A percentile compares a stretch with the other conserved stretches of the same genome.
Conservation (phyloP, 2,113 vertebrate species). For the Saguinus imperator region DNA sequence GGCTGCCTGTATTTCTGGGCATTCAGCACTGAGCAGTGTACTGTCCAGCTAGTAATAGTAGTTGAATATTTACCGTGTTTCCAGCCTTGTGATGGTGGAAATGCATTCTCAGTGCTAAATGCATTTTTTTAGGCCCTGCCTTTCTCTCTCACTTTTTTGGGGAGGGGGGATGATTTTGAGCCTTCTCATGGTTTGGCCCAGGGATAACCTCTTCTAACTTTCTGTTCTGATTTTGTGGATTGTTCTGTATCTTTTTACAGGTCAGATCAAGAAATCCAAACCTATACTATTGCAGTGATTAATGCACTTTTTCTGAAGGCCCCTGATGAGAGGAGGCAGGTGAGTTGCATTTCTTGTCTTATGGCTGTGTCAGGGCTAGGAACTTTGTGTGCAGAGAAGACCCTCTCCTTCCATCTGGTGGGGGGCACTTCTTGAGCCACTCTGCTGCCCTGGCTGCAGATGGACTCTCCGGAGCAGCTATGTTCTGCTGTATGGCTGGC, state of each 20-base stretch:
- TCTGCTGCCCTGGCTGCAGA: not conserved
- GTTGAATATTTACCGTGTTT: not conserved
- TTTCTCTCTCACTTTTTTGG: not conserved
- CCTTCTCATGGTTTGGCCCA: not conserved
- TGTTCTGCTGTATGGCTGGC: too few relatives aligned
- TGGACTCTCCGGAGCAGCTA: not conserved
- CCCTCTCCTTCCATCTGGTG: not conserved
- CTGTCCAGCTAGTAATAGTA: not conserved
- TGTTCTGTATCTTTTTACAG: slow-evolving; percentile 81
- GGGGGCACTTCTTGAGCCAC: not conserved
- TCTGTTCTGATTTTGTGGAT: not conserved
- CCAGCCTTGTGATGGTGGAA: not conserved
- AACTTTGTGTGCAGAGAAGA: fast-evolving
- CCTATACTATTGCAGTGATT: slow-evolving; percentile 97
- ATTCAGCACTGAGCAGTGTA: too few relatives aligned
- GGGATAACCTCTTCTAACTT: not conserved
- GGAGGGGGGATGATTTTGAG: not conserved
- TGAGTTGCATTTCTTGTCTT: slow-evolving; percentile 74
- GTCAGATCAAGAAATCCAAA: slow-evolving; percentile 98
- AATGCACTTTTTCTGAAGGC: slow-evolving; percentile 99
- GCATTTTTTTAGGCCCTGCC: not conserved
- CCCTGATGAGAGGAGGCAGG: slow-evolving; percentile 97
- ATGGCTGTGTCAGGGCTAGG: not conserved
- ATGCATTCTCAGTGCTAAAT: not conserved
- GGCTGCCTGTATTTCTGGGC: not conserved